These are phyloP conservation scores for Paratrypauchen microcephalus DNA, from an alignment of 2,797 vertebrate species.

Conservation along the genomic window DNA sequence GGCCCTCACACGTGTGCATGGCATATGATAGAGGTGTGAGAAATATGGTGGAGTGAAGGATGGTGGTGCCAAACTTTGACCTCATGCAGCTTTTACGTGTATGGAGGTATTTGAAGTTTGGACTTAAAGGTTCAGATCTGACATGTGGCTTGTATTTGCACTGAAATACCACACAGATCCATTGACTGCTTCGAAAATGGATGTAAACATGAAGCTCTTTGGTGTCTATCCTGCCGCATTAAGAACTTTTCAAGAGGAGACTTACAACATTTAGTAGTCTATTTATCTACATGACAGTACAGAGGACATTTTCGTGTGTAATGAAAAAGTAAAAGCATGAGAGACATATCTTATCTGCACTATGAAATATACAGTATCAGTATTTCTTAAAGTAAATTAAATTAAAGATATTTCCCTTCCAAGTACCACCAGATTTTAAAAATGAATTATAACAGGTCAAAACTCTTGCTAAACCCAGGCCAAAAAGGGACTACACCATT, in stretches of 20 bases:
- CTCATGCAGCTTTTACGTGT: slow-evolving; percentile 51
- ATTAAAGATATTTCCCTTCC: too few relatives aligned
- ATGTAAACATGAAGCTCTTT: slow-evolving; percentile 59
- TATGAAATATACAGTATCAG: too few relatives aligned
- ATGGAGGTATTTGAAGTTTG: slow-evolving; percentile 60
- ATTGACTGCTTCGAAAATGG: slow-evolving; percentile 58
- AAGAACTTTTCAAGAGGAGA: not conserved
- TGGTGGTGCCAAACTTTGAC: slow-evolving; percentile 55
- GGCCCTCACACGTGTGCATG: slow-evolving; percentile 21
- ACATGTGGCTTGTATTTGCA: slow-evolving; percentile 70
- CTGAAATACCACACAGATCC: slow-evolving; percentile 60
- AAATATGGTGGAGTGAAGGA: slow-evolving; percentile 38
- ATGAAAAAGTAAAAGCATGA: too few relatives aligned
- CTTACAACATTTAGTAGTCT: not conserved
- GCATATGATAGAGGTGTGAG: slow-evolving; percentile 52
- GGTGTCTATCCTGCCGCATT: slow-evolving; percentile 19
- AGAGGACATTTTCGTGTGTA: too few relatives aligned
- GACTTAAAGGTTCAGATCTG: slow-evolving; percentile 55
- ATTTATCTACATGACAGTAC: not conserved
- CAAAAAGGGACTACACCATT: too few relatives aligned
- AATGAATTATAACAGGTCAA: too few relatives aligned
- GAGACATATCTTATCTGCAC: too few relatives aligned
- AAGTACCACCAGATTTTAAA: too few relatives aligned
- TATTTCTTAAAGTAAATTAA: too few relatives aligned
- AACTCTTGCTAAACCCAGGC: too few relatives aligned